Conservation (phyloP, 2,113 vertebrate genomes). For the Peromyscus californicus region DNA sequence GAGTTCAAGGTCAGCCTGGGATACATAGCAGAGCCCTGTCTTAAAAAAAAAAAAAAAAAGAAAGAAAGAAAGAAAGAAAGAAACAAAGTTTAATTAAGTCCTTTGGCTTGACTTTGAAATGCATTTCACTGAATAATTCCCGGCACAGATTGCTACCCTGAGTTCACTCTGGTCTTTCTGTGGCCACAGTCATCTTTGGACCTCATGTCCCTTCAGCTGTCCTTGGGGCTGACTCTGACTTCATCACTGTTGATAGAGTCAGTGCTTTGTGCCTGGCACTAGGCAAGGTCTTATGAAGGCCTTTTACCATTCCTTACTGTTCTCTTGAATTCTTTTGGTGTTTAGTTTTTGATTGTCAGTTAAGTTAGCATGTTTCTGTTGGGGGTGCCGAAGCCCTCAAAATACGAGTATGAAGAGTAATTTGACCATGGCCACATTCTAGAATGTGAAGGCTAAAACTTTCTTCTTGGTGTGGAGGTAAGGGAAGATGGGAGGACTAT, state of each 20-base stretch:
- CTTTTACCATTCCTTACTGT: not conserved
- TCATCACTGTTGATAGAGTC: accelerated
- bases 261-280: not conserved
- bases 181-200: not conserved
- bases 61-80: not conserved
- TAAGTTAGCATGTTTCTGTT: not conserved
- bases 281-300: not conserved
- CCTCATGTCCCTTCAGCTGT: not conserved
- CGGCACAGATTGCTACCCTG: not conserved
- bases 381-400: not conserved
- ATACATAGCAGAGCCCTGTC: not conserved
- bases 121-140: not conserved
- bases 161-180: not conserved
- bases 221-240: too few relatives aligned
- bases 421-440: too few relatives aligned
- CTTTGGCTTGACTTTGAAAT: not conserved
- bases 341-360: not conserved
- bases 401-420: accelerated
- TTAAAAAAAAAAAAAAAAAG: not conserved
- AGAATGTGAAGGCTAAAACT: not conserved
- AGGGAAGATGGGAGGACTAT: not conserved
- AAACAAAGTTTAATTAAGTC: not conserved
- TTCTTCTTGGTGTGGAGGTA: not conserved
- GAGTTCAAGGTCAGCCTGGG: not conserved
- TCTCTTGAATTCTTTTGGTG: not conserved